phyloP scores from a whole-genome alignment of 2,113 vertebrate species.

The Phalacrocorax brasilianus region DNA sequence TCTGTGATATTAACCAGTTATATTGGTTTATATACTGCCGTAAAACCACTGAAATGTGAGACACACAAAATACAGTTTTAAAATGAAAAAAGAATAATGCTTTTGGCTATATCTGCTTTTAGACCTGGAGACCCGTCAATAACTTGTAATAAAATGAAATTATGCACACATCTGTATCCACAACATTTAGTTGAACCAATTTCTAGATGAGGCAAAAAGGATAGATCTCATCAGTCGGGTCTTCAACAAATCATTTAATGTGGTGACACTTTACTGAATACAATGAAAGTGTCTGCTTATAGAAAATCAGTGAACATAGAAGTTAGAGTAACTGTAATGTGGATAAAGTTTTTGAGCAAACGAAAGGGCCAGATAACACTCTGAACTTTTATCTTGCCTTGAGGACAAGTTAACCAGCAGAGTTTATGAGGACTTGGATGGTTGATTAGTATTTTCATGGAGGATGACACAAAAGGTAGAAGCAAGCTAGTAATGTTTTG shows the following conservation, averaged over 20 bases:
- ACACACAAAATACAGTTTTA: neutral
- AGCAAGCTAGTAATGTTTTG: neutral
- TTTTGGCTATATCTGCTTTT: neutral
- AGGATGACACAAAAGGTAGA: neutral
- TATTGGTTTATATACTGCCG: neutral
- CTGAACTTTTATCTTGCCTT: neutral
- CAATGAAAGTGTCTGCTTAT: neutral
- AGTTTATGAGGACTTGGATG: neutral
- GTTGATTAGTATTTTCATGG: neutral
- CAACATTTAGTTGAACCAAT: neutral
- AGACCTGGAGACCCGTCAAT: neutral
- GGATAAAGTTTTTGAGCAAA: neutral
- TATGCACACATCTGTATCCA: neutral
- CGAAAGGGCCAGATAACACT: neutral
- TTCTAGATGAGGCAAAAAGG: neutral
- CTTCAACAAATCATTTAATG: neutral
- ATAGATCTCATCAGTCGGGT: neutral
- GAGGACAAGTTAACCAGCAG: neutral
- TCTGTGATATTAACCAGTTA: neutral
- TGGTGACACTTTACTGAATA: neutral
- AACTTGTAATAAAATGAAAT: neutral
- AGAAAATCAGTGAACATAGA: neutral
- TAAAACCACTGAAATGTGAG: constrained; percentile 13
- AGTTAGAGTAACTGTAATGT: neutral
- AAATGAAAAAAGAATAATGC: neutral